These are phyloP conservation scores for Anthophora plumipes DNA, from an alignment of 2,888 invertebrate genomes.

Conservation along the genomic window DNA sequence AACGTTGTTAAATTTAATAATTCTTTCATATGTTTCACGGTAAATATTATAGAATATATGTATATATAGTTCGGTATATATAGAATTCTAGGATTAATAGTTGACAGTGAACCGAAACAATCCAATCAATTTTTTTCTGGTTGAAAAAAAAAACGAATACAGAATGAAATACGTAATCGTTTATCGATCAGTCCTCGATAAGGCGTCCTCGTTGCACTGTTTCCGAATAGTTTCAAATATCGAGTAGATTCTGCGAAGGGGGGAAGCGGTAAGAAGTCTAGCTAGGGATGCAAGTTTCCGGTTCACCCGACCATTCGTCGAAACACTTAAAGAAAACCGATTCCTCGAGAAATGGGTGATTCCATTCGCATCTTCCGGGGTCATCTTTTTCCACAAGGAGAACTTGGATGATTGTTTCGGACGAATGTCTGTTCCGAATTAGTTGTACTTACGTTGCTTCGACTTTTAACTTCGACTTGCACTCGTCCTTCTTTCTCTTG, in stretches of 20 bases:
- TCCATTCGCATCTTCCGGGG: background rate
- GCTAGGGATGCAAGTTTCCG: conserved; percentile 17
- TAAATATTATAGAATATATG: too few species aligned
- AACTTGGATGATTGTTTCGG: background rate
- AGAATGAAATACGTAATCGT: conserved; percentile 29
- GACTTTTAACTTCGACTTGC: too few species aligned
- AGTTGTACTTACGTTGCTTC: too few species aligned
- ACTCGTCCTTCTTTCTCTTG: too few species aligned
- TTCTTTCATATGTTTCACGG: too few species aligned
- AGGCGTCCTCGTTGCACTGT: background rate
- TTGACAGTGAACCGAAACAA: background rate
- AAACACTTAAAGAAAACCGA: conserved; percentile 16
- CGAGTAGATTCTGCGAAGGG: conserved; percentile 1
- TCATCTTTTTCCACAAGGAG: background rate
- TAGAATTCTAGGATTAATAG: background rate
- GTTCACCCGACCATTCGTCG: conserved; percentile 6
- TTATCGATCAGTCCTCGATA: conserved; percentile 29
- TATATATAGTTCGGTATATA: too few species aligned
- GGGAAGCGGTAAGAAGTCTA: conserved; percentile 16
- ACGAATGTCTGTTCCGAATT: background rate
- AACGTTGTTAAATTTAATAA: too few species aligned
- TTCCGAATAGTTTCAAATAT: conserved; percentile 34
- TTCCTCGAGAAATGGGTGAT: background rate
- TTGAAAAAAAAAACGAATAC: background rate
- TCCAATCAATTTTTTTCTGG: background rate